Evolutionary conservation across 1,140 invertebrate species (phyloP), one percentile per base, ranked within the genome.

Genomic region (Camponotus vicinus): DNA sequence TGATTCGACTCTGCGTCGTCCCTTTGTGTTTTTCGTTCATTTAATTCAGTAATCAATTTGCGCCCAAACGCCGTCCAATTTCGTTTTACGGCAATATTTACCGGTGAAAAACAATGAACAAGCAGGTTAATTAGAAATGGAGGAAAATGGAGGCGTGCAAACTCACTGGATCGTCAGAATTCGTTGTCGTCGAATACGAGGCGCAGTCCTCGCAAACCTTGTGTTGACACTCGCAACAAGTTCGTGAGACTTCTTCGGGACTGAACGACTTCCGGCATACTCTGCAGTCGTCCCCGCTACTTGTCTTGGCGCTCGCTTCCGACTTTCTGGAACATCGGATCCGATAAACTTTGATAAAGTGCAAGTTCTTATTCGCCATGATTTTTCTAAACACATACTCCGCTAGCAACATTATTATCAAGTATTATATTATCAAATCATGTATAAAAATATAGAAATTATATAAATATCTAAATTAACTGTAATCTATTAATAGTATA

Each of bases 121-220:
- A 21, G 67, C 55, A n/a, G 42, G 57, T 83, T 83, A 83, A 75
- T 83, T 83, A 85, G 45, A 52, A 80, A 73, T 63, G 13, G 13
- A 71, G 67, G 42, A 34, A 52, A 80, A 73, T 63, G 13, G 13
- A 71, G 67, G 42, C 49, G 52, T 59, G 40, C 59, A 18, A 57
- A 95, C 95, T 96, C 95, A 98, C 97, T 94, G 96, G 96, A 92
- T 98, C 97, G 91, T 98, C 97, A 85, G 97, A 97, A 91, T 98
- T 97, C 63, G 97, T 97, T 66, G 97, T 96, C 92, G 97, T 98
- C 86, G 98, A 98, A 94, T 98, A 98, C 55, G 97, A 98, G 67
- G 98, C 98, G 92, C 98, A 98, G 95, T 98, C 98, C 94, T 98
- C 98, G 94, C 98, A 98, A 57, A 98, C 98, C 89, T 97, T 97